Evolutionary conservation across 2,797 vertebrate species (phyloP).

Genomic region (Notoglanidium macrostoma): DNA sequence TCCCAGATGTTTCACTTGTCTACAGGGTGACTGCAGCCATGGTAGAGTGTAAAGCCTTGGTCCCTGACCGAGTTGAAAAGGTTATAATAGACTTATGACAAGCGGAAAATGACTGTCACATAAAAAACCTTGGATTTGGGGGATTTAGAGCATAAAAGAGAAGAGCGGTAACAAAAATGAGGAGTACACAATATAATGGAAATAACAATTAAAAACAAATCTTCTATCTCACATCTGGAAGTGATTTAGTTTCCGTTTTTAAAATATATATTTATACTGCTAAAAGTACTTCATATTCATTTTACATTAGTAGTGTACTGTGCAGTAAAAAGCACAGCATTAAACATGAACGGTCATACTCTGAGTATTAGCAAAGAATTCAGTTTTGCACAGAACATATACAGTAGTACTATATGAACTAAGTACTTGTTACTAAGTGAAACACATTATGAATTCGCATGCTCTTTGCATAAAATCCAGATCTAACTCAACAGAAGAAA

Average conservation of each 20-base stretch:
- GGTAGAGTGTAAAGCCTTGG: background rate
- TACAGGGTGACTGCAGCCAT: background rate
- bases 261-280: background rate
- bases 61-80: slow-evolving; percentile 14
- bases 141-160: slow-evolving; percentile 1
- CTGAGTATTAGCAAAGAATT: background rate
- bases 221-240: background rate
- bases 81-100: slow-evolving; percentile 10
- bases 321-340: background rate
- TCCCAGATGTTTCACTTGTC: slow-evolving; percentile 34
- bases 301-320: background rate
- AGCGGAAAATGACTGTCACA: slow-evolving; percentile 5
- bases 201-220: background rate
- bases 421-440: no score
- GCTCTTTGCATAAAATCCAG: background rate
- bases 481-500: background rate
- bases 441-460: background rate
- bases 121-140: background rate
- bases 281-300: background rate
- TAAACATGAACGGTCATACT: no score
- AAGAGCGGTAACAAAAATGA: background rate
- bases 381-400: background rate
- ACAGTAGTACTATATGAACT: no score
- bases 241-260: background rate
- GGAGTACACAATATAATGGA: background rate